Evolutionary conservation across 1,140 invertebrate genomes (phyloP), one percentile per base, ranked within the genome.

Genomic region (Diabrotica virgifera): DNA sequence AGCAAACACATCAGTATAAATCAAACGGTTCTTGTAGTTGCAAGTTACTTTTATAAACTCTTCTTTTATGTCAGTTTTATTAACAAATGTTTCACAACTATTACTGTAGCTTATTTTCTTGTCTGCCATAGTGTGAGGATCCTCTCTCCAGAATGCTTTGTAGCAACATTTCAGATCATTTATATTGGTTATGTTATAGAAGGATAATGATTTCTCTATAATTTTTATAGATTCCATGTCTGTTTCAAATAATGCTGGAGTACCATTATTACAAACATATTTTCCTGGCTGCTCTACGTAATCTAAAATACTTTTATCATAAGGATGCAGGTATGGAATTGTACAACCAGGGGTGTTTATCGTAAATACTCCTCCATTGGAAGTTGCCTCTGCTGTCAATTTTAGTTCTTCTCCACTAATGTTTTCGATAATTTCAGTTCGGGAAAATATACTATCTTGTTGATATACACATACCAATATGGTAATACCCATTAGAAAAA

Each of bases 331-430:
- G 7, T 86, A 85, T 0, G 92, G 91, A 69, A 95, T 92, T 5
- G 86, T 85, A 76, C 94, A 96, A 13, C 90, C 89, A 9, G 83
- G 78, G 4, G 88, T 92, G 68, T 88, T 83, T 11, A 94, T 86
- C 0, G 86, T 54, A 67, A 81, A 85, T 24, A 24, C 24, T 24
- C 24, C 24, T 24, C 24, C 24, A 24, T 24, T 24, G 24, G 24
- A 24, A 24, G 24, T 24, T 24, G 1, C 24, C 24, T 24, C 24
- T 24, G 4, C 24, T 24, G 24, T 24, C 24, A 24, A 24, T 24
- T 24, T 24, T 24, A 4, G 24, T 24, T 24, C 24, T 24, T 24
- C 24, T 24, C 1, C 4, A 24, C 24, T 24, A 24, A 24, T 24
- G 4, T 24, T 24, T 24, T 24, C 24, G 24, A 24, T 4, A 24